Base-by-base conservation (phyloP, 2,113 vertebrate genomes). In the Spilogale gracilis region DNA sequence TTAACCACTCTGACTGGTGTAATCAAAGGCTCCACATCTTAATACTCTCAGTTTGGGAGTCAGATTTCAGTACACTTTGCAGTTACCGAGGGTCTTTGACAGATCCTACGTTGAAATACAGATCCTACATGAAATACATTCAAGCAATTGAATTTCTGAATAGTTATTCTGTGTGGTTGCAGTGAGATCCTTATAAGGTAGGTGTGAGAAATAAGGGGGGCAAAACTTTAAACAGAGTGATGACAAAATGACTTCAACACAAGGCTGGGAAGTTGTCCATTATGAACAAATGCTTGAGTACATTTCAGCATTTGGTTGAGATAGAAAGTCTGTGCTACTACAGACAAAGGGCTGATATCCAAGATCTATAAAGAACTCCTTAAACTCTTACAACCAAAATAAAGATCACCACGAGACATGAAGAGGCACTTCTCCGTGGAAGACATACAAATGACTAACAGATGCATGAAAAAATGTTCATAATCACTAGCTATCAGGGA, bases 41-140 rank as follows among this genome's bases (percentile, higher is more conserved):
- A 79, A 78, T 90, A 78, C 27, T 67, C n/a, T 84, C 61, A 78
- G 38, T 61, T 9, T 52, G 60, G 2, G 5, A 11, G 16, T 79
- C n/a, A n/a, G 7, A 79, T 60, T 78, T 89, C 48, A 89, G 60
- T 54, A 90, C 18, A 6, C 23, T 38, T 95, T 74, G 18, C 11
- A 63, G 48, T 94, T 73, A 91, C 61, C 21, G 54, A 73, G n/a
- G 54, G 9, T 76, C 73, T 94, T 81, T 93, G 85, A 78, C 16
- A 48, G 38, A 21, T 73, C 25, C 43, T 50, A 67, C 38, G 20
- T 14, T 85, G 71, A 95, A 78, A 65, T 38, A 38, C 38, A 38
- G 38, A 38, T 38, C 38, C 38, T 38, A 38, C 38, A 38, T 38
- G 38, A 38, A 38, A 38, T 38, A 38, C 38, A 38, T 81, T 87